These are phyloP conservation scores for Drosophila dunni DNA, from an alignment of 1,140 invertebrate species.

Conservation along the genomic window DNA sequence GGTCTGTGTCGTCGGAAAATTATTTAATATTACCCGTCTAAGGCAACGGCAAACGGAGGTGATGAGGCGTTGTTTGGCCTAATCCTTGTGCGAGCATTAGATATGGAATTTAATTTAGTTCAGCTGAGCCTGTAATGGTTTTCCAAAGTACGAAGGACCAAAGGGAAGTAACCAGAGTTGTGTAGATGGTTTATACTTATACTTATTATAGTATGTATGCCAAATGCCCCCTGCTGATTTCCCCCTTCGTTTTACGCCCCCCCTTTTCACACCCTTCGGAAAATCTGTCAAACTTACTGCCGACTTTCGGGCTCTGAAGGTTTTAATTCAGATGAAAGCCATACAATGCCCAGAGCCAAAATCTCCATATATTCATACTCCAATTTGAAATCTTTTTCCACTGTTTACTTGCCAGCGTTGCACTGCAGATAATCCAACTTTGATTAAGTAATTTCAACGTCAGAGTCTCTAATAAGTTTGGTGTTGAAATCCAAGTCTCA, in stretches of 20 bases:
- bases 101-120: slow-evolving; percentile 83
- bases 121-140: slow-evolving; percentile 28
- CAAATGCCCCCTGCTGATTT: slow-evolving; percentile 65
- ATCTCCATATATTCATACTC: not conserved
- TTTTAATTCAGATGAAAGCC: slow-evolving; percentile 79
- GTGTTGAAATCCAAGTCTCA: slow-evolving; percentile 74
- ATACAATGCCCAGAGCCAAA: slow-evolving; percentile 30
- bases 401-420: slow-evolving; percentile 56
- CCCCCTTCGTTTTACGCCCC: too few relatives aligned
- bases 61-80: slow-evolving; percentile 74
- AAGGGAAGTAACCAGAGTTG: not conserved
- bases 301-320: slow-evolving; percentile 68
- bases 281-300: slow-evolving; percentile 69
- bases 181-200: slow-evolving; percentile 20
- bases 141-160: slow-evolving; percentile 1
- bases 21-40: slow-evolving; percentile 81
- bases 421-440: slow-evolving; percentile 77
- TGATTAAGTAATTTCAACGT: slow-evolving; percentile 78
- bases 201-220: slow-evolving; percentile 60
- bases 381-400: slow-evolving; percentile 9
- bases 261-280: slow-evolving; percentile 6
- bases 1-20: slow-evolving; percentile 56
- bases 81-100: slow-evolving; percentile 80
- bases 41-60: slow-evolving; percentile 48
- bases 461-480: slow-evolving; percentile 69